Percentiles rank a stretch among this genome's conserved stretches.
phyloP scores from a whole-genome alignment of 2,113 vertebrate genomes.

The Aspidoscelis tigris region DNA sequence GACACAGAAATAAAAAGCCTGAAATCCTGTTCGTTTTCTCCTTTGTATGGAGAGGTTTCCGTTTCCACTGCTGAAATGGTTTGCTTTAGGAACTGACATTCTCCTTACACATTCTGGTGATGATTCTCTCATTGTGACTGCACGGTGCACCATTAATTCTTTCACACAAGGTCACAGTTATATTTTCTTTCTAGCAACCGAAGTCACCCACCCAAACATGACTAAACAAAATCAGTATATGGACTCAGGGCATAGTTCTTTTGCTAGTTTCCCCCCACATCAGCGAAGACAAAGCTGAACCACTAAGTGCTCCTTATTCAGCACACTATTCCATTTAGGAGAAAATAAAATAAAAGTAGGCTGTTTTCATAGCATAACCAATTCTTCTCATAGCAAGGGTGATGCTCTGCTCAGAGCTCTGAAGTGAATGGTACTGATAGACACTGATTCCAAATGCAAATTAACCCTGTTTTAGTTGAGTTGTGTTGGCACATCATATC shows the following conservation, averaged over 20 bases:
- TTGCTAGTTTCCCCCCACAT: no score
- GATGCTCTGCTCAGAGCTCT: conserved; percentile 24
- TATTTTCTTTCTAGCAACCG: not conserved
- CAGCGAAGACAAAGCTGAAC: no score
- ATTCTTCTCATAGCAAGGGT: not conserved
- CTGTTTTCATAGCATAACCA: not conserved
- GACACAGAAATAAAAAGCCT: not conserved
- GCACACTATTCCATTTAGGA: not conserved
- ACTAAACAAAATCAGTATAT: not conserved
- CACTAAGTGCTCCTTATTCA: not conserved
- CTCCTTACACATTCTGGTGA: no score
- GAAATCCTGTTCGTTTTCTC: no score
- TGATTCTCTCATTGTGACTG: no score
- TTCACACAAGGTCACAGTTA: not conserved
- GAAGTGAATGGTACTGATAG: conserved; percentile 50
- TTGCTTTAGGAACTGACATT: not conserved
- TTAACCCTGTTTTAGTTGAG: conserved; percentile 58
- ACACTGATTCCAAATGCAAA: conserved; percentile 49
- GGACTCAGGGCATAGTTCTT: no score
- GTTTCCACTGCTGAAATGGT: not conserved
- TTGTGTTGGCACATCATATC: not conserved
- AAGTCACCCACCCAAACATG: not conserved
- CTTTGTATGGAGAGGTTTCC: not conserved
- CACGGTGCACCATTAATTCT: not conserved
- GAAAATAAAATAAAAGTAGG: not conserved